These are phyloP conservation scores for Dasyprocta punctata DNA, from an alignment of 2,113 vertebrate genomes.

Conservation along the genomic window DNA sequence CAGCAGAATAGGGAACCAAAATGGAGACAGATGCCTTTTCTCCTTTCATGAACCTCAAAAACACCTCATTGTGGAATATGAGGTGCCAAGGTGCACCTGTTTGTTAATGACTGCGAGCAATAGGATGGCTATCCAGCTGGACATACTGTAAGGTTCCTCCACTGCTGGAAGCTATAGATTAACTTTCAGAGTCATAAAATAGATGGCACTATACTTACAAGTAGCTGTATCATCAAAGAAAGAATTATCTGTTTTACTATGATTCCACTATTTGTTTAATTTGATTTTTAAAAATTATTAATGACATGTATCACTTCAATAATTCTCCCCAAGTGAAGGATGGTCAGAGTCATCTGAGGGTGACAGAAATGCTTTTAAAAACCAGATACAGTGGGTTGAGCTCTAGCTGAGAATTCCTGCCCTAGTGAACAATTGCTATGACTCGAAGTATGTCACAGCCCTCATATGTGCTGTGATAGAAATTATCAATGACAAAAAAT, in stretches of 20 bases:
- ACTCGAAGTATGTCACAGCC: background rate
- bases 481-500: background rate
- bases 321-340: background rate
- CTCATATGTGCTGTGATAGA: conserved; percentile 5
- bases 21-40: background rate
- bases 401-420: background rate
- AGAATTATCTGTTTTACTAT: background rate
- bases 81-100: background rate
- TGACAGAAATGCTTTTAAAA: background rate
- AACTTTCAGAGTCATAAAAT: conserved; percentile 18
- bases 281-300: conserved; percentile 33
- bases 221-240: conserved; percentile 15
- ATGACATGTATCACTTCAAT: background rate
- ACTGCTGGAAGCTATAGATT: background rate
- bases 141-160: conserved; percentile 40
- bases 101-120: background rate
- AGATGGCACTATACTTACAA: background rate
- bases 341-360: background rate
- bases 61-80: background rate
- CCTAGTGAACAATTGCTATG: background rate
- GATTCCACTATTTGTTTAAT: background rate
- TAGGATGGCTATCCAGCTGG: conserved; percentile 4
- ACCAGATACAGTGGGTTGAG: background rate
- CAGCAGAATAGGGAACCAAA: background rate
- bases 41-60: background rate